These are phyloP conservation scores for Amblyornis subalaris DNA, from an alignment of 2,113 vertebrate species.

Conservation along the genomic window DNA sequence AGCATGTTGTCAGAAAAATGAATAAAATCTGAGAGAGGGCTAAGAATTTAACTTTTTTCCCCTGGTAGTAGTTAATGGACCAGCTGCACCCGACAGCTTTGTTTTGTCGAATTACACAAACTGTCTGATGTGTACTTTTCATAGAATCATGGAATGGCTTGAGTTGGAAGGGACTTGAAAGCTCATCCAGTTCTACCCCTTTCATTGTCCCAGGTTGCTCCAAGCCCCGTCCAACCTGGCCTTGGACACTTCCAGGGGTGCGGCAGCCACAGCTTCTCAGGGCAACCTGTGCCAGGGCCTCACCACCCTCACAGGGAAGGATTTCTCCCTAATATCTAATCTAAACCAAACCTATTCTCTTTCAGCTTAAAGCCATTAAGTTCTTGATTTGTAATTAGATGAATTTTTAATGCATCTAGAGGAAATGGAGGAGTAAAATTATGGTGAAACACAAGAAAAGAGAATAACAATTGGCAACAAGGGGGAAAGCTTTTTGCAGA, in stretches of 20 bases:
- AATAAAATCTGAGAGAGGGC: neutral
- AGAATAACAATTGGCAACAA: neutral
- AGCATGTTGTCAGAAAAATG: neutral
- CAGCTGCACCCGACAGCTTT: neutral
- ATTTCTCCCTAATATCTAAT: neutral
- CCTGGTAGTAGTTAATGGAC: neutral
- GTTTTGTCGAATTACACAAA: neutral
- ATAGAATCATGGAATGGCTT: neutral
- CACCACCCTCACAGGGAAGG: neutral
- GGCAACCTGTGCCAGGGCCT: neutral
- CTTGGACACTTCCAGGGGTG: neutral
- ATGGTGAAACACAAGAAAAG: neutral
- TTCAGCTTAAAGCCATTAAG: neutral
- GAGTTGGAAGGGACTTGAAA: neutral
- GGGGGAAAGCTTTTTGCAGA: neutral
- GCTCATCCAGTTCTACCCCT: neutral
- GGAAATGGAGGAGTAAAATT: neutral
- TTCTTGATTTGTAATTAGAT: neutral
- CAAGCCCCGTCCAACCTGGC: fast-evolving
- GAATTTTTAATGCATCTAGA: neutral
- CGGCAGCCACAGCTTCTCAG: neutral
- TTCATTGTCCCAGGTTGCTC: neutral
- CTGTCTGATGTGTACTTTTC: neutral
- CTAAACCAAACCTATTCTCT: neutral
- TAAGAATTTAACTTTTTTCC: neutral